Evolutionary conservation across 2,888 invertebrate genomes (phyloP).

Genomic region (Drosophila mimetica): DNA sequence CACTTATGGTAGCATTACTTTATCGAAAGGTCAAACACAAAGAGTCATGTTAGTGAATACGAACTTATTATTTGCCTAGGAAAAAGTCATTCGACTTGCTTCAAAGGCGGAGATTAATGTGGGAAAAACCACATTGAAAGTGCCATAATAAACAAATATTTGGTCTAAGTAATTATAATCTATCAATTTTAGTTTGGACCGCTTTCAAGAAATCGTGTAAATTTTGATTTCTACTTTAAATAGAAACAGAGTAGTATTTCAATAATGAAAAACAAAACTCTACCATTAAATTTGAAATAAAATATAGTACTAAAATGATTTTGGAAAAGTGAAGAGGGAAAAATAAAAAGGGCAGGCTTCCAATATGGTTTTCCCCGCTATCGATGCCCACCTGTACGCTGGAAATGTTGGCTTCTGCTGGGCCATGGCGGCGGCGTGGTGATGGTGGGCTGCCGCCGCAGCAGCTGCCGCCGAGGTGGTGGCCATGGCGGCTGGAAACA

Average conservation of each 20-base stretch:
- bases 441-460: conserved; percentile 68
- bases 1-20: conserved; percentile 91
- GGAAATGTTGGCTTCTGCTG: conserved; percentile 91
- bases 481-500: conserved; percentile 91
- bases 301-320: too few species aligned
- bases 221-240: too few species aligned
- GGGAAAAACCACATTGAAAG: background rate
- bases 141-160: background rate
- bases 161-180: too few species aligned
- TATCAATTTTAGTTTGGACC: too few species aligned
- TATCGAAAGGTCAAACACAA: conserved; percentile 46
- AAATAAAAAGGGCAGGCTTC: too few species aligned
- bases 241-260: too few species aligned
- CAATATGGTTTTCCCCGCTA: conserved; percentile 7
- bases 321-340: too few species aligned
- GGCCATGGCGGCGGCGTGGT: conserved; percentile 81
- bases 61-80: too few species aligned
- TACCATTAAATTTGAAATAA: too few species aligned
- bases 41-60: background rate
- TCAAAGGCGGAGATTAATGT: background rate
- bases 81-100: background rate
- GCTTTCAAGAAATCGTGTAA: too few species aligned
- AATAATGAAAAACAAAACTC: too few species aligned
- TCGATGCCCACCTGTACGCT: conserved; percentile 88
- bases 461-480: conserved; percentile 87